Base-by-base conservation (phyloP, 2,113 vertebrate genomes). In the Silurus meridionalis region DNA sequence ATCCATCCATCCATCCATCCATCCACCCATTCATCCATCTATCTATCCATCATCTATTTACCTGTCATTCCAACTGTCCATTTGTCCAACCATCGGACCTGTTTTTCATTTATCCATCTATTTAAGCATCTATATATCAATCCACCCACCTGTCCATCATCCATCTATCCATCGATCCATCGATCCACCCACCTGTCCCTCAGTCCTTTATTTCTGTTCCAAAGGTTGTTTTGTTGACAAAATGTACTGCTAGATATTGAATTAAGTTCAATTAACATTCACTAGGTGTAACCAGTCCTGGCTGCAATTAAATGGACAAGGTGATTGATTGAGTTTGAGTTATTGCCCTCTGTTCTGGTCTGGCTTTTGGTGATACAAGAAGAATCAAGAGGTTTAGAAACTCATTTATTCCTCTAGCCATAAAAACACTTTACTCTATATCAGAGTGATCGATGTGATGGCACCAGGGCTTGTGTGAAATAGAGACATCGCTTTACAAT, bases 341-440 rank as follows among this genome's bases (percentile, higher is more conserved):
- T 80, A 80, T 61, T 61, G 78, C 78, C 57, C 78, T 80, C 78
- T 80, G 78, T 80, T 80, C 78, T 80, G 55, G 25, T 80, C 55
- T 80, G 78, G 57, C 78, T 60, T 80, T 80, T 19, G 28, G 78
- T 80, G 78, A 25, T 80, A 80, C 78, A 37, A 60, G 78, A 60
- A 80, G 78, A 80, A 80, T 80, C 78, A 80, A 80, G 78, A 80
- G 78, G 57, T 80, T 80, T 80, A 80, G 78, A 80, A 80, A 80
- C 78, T 80, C 78, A 80, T 80, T 80, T 80, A 80, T 80, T 60
- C 57, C 78, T 80, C 78, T 80, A 57, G 78, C 78, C 78, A 80
- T 80, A 80, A 80, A 80, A 80, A 60, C 78, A 60, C 78, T 80
- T 80, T 80, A 57, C 78, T 80, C 78, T 80, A 55, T 80, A 80